Base-by-base conservation (phyloP, 2,113 vertebrate genomes). In the Patagioenas fasciata region DNA sequence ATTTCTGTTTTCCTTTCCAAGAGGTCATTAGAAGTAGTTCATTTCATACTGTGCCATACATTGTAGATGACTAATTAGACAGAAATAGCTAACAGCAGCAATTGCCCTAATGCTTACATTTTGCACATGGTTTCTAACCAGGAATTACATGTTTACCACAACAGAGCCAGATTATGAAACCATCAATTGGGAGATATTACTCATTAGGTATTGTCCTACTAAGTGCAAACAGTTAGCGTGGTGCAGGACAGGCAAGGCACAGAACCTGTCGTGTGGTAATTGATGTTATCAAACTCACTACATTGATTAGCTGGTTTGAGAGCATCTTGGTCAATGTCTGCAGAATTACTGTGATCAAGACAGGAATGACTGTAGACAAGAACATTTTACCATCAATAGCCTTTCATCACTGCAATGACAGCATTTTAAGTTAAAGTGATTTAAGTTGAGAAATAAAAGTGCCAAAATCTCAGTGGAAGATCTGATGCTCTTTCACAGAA, bases 291-390 rank as follows among this genome's bases (percentile, higher is more conserved):
- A 91, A 64, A 83, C 64, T 51, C 65, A 50, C 50, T 51, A 44
- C 77, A 91, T 86, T 88, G 88, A 95, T 96, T 94, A 93, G 56
- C 69, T 84, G 62, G 16, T 79, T 80, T 85, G 77, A 95, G 80
- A 96, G 57, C 50, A 34, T 31, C 75, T 85, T 4, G 1, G 88
- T 94, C 88, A 93, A 40, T 48, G 80, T 51, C 91, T 82, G 77
- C 58, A 94, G 92, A 93, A 78, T 87, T 96, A 95, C 23, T 88
- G 53, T 79, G 85, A 81, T 57, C 80, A 92, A 71, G 73, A 72
- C 69, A 89, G 54, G 47, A 54, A 80, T 47, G 58, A 70, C 80
- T 81, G 53, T 66, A 80, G 87, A 93, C 32, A 91, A 69, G 95
- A 95, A 92, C n/a, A 86, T 32, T 93, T 94, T 88, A 74, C 82